Conservation (phyloP, 2,797 vertebrate genomes). For the Vultur gryphus region DNA sequence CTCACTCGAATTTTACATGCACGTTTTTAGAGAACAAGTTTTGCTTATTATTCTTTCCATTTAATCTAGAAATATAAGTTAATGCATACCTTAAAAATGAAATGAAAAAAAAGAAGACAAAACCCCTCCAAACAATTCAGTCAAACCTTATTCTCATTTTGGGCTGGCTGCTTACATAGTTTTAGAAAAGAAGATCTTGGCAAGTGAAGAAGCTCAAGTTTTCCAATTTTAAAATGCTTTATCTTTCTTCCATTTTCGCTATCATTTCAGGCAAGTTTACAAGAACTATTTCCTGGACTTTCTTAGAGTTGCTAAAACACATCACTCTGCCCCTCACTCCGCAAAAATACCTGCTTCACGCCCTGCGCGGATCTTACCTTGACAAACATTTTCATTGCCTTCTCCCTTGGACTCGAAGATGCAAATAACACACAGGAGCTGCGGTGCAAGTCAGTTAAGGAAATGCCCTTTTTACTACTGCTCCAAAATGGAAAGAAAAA, state of each 20-base stretch:
- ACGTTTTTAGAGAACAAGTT: background rate
- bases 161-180: background rate
- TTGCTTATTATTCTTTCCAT: background rate
- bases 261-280: background rate
- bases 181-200: background rate
- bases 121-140: background rate
- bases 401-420: background rate
- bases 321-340: background rate
- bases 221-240: background rate
- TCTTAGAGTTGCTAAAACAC: background rate
- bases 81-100: background rate
- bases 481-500: background rate
- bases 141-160: background rate
- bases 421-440: background rate
- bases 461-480: background rate
- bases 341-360: background rate
- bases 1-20: background rate
- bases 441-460: background rate
- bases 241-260: background rate
- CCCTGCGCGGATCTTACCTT: background rate
- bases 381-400: background rate
- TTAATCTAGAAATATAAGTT: background rate
- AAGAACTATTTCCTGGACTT: background rate
- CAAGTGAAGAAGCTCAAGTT: background rate
- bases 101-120: background rate